Base-by-base conservation (phyloP, 2,797 vertebrate species). In the Enteromius anoplus region DNA sequence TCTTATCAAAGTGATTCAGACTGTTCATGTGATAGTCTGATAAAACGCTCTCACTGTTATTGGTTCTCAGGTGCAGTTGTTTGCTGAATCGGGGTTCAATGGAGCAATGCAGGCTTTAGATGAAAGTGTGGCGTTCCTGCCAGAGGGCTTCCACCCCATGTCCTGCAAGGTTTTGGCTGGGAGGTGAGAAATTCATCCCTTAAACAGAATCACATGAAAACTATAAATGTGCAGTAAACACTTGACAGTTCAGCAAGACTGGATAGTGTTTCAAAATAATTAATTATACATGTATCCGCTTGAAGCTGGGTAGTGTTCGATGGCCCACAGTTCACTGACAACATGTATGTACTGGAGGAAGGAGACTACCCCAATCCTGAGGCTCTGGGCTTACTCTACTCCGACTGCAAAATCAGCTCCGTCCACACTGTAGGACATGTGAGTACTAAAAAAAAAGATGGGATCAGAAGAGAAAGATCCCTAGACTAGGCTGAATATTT, bases 341-440 rank as follows among this genome's bases (percentile, higher is more conserved):
- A 96, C 90, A 96, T 98, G 93, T 98, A 96, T 3, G 95, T 99
- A 47, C 88, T 99, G 90, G 98, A 99, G 92, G 96, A 97, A 92
- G 98, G 98, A 83, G 92, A 94, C 45, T 99, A 98, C 82, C 93
- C 95, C 45, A 91, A 93, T 91, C 87, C 95, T 5, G 92, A 87
- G 3, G 91, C 96, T 0, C 96, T 99, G 95, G 97, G 98, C 86
- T 95, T 95, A 88, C 89, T 88, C 73, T 87, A 85, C 12, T 85
- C 94, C 4, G 91, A 95, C 86, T 84, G 91, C 1, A 86, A 87
- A 80, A 88, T 99, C 80, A 93, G 93, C 90, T 99, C 97, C 82
- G 86, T 98, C 53, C 95, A 85, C 84, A 95, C 95, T 40, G 85
- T 94, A 73, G 95, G 93, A 83, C 93, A 93, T 87, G 98, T 99